Conservation (phyloP, 2,797 vertebrate genomes). For the Rhinella marina region DNA sequence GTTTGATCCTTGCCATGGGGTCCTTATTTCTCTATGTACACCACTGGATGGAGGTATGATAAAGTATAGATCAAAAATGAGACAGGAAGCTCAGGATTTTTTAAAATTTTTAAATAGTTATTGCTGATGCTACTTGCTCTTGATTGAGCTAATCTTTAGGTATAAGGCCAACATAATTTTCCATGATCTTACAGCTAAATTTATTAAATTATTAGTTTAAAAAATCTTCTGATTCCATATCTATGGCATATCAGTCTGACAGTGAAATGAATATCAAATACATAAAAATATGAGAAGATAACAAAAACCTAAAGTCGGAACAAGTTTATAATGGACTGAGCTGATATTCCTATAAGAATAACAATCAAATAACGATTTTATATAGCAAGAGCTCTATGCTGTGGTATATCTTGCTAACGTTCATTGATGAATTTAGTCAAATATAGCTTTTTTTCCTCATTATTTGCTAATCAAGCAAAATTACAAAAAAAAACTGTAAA, state of each 20-base stretch:
- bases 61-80: too few species aligned
- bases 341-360: not conserved
- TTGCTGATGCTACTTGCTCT: too few species aligned
- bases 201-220: too few species aligned
- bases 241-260: not conserved
- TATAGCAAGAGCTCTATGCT: not conserved
- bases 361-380: not conserved
- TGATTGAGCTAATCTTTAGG: too few species aligned
- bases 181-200: not conserved
- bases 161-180: too few species aligned
- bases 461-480: not conserved
- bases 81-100: too few species aligned
- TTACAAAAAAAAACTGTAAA: not conserved
- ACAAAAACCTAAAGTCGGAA: not conserved
- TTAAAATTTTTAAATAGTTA: too few species aligned
- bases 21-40: too few species aligned
- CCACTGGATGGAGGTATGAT: too few species aligned
- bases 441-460: not conserved
- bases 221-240: not conserved
- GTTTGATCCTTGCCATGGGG: too few species aligned
- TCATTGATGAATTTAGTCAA: not conserved
- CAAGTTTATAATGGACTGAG: not conserved
- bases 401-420: not conserved
- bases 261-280: not conserved
- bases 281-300: not conserved